Evolutionary conservation across 2,797 vertebrate species (phyloP), one percentile per base, ranked within the genome.

Genomic region (Staurois parvus): DNA sequence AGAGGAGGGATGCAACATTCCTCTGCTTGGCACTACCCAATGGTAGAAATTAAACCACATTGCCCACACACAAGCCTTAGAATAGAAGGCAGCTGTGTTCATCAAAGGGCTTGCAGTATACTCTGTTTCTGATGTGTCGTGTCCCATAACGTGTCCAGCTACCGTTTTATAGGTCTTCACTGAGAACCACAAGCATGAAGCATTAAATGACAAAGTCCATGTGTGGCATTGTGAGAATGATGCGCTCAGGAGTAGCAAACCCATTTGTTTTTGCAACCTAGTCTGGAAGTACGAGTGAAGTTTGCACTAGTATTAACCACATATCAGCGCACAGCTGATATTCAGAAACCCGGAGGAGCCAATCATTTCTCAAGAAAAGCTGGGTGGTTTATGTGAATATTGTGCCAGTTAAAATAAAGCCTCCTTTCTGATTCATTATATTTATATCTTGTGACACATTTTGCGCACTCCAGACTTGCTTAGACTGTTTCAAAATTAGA

Each of bases 11-110:
- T 62, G 69, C 28, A 12, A 74, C 30, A 81, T 73, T 73, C 48
- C 80, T 64, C 13, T 42, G 34, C 17, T 29, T 74, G 80, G 80
- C 80, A 74, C 45, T 64, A 40, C 52, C 42, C 80, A 3, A 17
- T 72, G 32, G 24, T 69, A 12, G 32, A n/a, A 72, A 21, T 64
- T 79, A 48, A 76, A 62, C 76, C 76, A 34, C 56, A 8, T 32
- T 24, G 64, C 76, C 70, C 75, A 78, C 56, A 52, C 56, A 17
- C 72, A n/a, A 72, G 10, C 26, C 40, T 40, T 42, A 28, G 76
- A 74, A 80, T 67, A 67, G 59, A 74, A 79, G 66, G 37, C 56
- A 74, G 24, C 77, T 80, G 70, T 52, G 76, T 73, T 26, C 37
- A 79, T 79, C 52, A 79, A 73, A 40, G 69, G 34, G 48, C 29